A percentile compares a stretch with the other conserved stretches of the same genome.
phyloP scores from a whole-genome alignment of 2,888 invertebrate genomes.

The Drosophila histrio region DNA sequence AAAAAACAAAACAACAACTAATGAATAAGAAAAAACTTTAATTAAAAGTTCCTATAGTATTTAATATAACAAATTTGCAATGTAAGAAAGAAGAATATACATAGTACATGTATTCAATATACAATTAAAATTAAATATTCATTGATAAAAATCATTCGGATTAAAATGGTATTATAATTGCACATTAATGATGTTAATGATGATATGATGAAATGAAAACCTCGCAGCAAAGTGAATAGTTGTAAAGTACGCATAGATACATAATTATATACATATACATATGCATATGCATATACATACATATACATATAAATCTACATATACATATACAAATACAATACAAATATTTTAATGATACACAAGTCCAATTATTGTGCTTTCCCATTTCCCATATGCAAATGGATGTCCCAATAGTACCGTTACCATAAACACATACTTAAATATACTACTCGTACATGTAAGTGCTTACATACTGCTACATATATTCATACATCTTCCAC shows the following conservation, averaged over 20 bases:
- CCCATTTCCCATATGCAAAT: background rate
- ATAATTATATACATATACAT: constrained; percentile 3
- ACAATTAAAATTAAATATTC: constrained; percentile 14
- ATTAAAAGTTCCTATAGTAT: constrained; percentile 72
- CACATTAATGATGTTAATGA: constrained; percentile 13
- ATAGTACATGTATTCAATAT: background rate
- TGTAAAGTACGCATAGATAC: constrained; percentile 19
- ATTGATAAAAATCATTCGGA: constrained; percentile 17
- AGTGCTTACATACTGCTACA: background rate
- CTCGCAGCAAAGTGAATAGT: constrained; percentile 44
- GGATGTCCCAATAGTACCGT: background rate
- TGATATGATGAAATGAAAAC: constrained; percentile 21
- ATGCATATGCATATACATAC: constrained; percentile 1
- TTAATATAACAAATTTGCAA: constrained; percentile 41
- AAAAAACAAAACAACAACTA: constrained; percentile 4
- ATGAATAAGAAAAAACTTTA: constrained; percentile 55
- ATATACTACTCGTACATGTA: background rate
- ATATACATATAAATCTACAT: background rate
- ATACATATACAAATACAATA: background rate
- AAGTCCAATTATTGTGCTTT: background rate
- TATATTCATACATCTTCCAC: background rate
- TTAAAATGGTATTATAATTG: constrained; percentile 2
- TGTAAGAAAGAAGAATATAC: constrained; percentile 19
- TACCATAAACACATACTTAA: background rate
- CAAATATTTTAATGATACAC: background rate